phyloP scores from a whole-genome alignment of 2,113 vertebrate species.

The Hypocryptadius cinnamomeus region DNA sequence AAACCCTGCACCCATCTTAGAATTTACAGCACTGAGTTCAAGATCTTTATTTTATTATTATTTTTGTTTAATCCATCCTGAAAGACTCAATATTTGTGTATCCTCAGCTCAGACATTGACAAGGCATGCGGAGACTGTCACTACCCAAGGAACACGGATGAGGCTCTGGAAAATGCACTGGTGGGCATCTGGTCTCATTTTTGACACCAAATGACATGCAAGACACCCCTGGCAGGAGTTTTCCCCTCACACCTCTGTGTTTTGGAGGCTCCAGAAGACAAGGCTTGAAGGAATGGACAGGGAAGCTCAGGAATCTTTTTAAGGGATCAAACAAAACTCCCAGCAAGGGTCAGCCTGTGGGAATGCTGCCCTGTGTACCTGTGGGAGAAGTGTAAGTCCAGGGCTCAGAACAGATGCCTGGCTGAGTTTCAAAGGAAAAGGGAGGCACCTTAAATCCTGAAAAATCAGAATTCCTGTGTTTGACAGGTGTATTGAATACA shows the following conservation, averaged over 20 bases:
- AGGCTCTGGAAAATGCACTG: neutral
- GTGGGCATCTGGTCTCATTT: neutral
- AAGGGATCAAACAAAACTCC: neutral
- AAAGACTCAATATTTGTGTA: neutral
- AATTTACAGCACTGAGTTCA: neutral
- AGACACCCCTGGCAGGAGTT: neutral
- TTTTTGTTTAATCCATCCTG: neutral
- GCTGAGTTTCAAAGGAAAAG: neutral
- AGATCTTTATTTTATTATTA: neutral
- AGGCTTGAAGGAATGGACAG: neutral
- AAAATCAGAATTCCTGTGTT: neutral
- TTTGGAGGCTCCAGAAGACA: neutral
- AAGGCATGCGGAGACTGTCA: conserved; percentile 34
- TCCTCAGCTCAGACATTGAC: conserved; percentile 28
- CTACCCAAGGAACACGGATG: conserved; percentile 2
- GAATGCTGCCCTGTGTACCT: neutral
- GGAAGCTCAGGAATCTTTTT: conserved; percentile 22
- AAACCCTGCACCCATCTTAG: neutral
- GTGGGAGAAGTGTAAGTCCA: neutral
- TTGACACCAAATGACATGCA: neutral
- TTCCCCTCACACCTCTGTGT: neutral
- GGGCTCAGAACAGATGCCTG: neutral
- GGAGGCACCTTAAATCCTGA: conserved; percentile 1
- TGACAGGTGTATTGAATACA: neutral
- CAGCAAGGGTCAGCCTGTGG: neutral